Evolutionary conservation across 2,888 invertebrate species (phyloP).

Genomic region (Kryphioiulus occultus): DNA sequence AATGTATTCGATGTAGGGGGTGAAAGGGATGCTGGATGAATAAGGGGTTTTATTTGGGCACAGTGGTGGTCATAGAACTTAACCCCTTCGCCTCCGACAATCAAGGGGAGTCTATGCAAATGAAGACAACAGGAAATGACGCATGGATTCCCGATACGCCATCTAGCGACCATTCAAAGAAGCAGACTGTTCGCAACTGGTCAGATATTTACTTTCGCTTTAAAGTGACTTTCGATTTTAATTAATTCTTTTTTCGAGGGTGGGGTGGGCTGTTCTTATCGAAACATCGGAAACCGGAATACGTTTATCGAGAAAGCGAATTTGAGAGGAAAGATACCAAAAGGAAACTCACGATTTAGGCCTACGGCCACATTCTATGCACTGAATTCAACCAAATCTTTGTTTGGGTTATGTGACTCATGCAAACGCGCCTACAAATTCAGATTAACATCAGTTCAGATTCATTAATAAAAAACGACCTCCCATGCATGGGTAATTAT

Average conservation of each 20-base stretch:
- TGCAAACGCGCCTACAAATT: neutral
- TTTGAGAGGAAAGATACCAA: neutral
- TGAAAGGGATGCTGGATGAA: constrained; percentile 1
- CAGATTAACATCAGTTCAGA: neutral
- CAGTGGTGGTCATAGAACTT: neutral
- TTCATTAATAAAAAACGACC: neutral
- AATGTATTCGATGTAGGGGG: neutral
- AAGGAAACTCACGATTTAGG: constrained; percentile 7
- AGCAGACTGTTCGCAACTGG: no score
- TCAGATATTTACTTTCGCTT: no score
- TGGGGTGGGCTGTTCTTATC: constrained; percentile 27
- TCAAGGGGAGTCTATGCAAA: neutral
- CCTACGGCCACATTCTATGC: neutral
- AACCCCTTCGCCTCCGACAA: neutral
- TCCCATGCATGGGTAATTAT: neutral
- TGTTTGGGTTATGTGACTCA: neutral
- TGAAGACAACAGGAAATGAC: neutral
- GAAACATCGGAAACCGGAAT: constrained; percentile 31
- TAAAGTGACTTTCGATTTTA: neutral
- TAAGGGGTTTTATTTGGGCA: neutral
- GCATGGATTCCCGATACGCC: neutral
- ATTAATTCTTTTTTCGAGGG: neutral
- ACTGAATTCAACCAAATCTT: neutral
- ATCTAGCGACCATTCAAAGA: neutral
- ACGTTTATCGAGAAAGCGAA: constrained; percentile 5